Evolutionary conservation across 2,797 vertebrate species (phyloP).

Genomic region (Dendrocincla tyrannina): DNA sequence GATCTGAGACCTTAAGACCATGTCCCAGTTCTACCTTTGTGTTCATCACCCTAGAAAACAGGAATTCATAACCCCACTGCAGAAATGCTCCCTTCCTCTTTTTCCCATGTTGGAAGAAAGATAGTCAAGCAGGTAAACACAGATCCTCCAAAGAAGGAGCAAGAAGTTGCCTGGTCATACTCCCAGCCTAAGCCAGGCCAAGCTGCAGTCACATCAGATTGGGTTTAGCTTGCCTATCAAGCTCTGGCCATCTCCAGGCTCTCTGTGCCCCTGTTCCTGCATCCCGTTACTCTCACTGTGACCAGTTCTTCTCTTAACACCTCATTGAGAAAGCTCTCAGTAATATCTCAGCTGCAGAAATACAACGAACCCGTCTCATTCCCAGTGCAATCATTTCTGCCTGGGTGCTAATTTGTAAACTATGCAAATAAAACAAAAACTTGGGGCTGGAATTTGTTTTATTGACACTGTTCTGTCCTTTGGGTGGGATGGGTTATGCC

Average conservation of each 20-base stretch:
- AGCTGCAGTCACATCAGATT: neutral
- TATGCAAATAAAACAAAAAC: neutral
- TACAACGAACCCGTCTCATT: neutral
- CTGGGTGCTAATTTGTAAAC: neutral
- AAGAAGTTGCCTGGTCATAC: neutral
- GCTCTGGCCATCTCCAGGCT: neutral
- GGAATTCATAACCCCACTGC: neutral
- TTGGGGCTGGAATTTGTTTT: neutral
- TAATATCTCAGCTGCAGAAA: neutral
- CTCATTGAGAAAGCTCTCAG: neutral
- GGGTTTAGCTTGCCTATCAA: neutral
- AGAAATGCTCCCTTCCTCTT: neutral
- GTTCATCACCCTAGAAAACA: neutral
- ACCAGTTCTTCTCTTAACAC: neutral
- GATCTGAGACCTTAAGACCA: neutral
- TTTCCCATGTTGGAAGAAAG: neutral
- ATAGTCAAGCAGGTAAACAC: neutral
- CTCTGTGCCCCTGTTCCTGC: neutral
- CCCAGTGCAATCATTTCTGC: neutral
- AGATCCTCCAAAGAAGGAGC: neutral
- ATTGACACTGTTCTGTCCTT: neutral
- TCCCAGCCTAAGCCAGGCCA: neutral
- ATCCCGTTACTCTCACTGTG: rapidly evolving
- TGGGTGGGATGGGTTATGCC: neutral
- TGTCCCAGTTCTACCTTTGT: neutral